Conservation (phyloP, 2,797 vertebrate species). For the Silurus aristotelis region DNA sequence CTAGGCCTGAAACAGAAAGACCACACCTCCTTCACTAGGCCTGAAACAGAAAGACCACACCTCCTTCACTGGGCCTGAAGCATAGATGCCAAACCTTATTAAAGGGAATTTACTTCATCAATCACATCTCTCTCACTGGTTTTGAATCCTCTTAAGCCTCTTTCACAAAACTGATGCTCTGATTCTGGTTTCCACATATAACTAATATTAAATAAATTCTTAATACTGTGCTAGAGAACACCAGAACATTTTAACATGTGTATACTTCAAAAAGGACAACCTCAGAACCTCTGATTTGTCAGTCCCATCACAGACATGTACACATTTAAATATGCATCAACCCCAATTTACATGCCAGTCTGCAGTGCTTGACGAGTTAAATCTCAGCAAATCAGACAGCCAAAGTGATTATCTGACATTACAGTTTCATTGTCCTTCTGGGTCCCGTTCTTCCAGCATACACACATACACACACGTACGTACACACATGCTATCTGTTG, state of each 20-base stretch:
- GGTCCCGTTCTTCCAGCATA: not conserved
- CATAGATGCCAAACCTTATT: too few species aligned
- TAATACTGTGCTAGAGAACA: not conserved
- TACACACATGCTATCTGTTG: not conserved
- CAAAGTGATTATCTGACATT: slow-evolving; percentile 1
- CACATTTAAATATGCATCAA: slow-evolving; percentile 10
- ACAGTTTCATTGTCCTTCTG: not conserved
- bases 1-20: too few species aligned
- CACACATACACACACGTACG: slow-evolving; percentile 1
- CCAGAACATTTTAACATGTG: not conserved
- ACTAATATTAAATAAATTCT: not conserved
- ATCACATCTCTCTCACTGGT: too few species aligned
- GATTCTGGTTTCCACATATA: not conserved
- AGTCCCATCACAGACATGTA: not conserved
- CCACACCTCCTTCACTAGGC: too few species aligned
- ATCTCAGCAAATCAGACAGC: not conserved
- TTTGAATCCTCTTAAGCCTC: too few species aligned
- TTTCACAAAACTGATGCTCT: not conserved
- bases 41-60: too few species aligned
- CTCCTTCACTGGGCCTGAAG: too few species aligned
- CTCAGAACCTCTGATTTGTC: not conserved
- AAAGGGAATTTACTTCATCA: too few species aligned
- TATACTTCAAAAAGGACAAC: not conserved
- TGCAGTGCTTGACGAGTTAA: not conserved
- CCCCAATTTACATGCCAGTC: slow-evolving; percentile 1